Evolutionary conservation across 1,140 invertebrate genomes (phyloP).

Genomic region (Trachelipus rathkii): DNA sequence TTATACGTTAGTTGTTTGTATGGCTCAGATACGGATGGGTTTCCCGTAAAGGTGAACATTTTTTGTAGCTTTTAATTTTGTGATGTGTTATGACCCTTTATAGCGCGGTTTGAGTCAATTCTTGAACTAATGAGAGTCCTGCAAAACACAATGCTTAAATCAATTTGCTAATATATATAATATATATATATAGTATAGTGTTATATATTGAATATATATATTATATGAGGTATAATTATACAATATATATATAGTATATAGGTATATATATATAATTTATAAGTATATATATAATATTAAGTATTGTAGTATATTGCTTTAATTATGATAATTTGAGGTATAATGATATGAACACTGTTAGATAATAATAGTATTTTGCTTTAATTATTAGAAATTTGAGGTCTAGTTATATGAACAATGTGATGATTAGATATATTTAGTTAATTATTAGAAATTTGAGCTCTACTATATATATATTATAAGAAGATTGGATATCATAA

Average conservation of each 20-base stretch:
- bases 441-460: no score
- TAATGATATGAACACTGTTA: no score
- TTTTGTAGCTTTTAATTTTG: background rate
- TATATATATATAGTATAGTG: background rate
- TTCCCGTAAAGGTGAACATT: background rate
- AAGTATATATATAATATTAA: background rate
- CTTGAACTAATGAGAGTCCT: background rate
- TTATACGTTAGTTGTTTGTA: slow-evolving; percentile 3
- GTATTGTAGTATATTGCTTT: no score
- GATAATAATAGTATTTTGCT: no score
- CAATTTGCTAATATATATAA: background rate
- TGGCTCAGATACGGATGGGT: no score
- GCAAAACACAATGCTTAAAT: background rate
- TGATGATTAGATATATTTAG: no score
- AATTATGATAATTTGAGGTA: no score
- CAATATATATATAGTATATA: slow-evolving; percentile 1
- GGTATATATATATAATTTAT: background rate
- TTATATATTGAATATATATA: slow-evolving; percentile 5
- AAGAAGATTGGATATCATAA: no score
- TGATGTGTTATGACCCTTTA: slow-evolving; percentile 1
- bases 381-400: no score
- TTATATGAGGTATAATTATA: background rate
- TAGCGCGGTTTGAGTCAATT: background rate
- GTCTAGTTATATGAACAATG: no score
- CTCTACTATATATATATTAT: no score